Base-by-base conservation (phyloP, 1,140 invertebrate species). In the Sycobia sp. region DNA sequence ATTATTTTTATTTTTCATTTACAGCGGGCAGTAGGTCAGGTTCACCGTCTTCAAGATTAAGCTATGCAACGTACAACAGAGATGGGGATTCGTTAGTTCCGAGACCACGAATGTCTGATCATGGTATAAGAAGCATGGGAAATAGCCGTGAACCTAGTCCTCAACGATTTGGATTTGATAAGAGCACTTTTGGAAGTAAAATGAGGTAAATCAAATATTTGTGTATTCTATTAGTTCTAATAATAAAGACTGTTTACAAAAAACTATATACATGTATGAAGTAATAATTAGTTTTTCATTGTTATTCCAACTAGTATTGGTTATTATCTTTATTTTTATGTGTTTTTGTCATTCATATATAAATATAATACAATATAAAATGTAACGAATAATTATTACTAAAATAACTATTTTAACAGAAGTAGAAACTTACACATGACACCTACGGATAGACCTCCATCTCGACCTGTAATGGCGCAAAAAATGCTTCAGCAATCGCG, bases 401-500 rank as follows among this genome's bases (percentile, higher is more conserved):
- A 46, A 14, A 32, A 32, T 32, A 32, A 32, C 27, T 27, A 8
- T 14, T 11, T 32, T 16, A 47, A 32, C 34, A 78, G 79, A 49
- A 73, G 71, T 55, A 74, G 79, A 62, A 77, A 76, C 72, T 44
- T 77, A 18, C 72, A 81, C 29, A 73, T 80, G 84, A 68, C 77
- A 68, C 64, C 80, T 71, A 71, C 81, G 71, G 86, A 87, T 36
- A 84, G 80, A 38, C 84, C 84, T 22, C 78, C 81, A 41, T 83
- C 74, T 60, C 84, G 83, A 73, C 89, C 85, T 20, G 86, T 91
- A 1, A 87, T 91, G 79, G 89, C 92, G 0, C 90, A 95, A 63
- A 88, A 91, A 54, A 89, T 96, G 65, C 78, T 97, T 36, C 90
- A 93, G 64, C 93, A 94, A 71, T 93, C 91, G 43, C 83, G 91